Conservation (phyloP, 2,113 vertebrate genomes). For the Periophthalmodon schlosseri region DNA sequence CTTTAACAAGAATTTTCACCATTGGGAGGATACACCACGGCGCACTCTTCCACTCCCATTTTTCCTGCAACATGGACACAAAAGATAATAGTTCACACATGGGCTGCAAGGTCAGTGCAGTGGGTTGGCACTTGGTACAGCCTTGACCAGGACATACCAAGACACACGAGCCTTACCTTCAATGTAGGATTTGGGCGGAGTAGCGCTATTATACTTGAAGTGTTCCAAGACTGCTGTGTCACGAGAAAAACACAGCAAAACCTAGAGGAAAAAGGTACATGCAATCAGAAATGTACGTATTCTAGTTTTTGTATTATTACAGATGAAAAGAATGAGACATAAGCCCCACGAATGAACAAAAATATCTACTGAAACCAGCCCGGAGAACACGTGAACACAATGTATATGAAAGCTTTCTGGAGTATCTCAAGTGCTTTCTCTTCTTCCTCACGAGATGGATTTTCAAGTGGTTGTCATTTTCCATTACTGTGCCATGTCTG, state of each 20-base stretch:
- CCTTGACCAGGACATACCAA: background rate
- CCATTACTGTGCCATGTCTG: slow-evolving; percentile 28
- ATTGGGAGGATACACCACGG: slow-evolving; percentile 95
- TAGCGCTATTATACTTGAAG: slow-evolving; percentile 93
- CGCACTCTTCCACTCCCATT: slow-evolving; percentile 84
- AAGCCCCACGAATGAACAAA: slow-evolving; percentile 10
- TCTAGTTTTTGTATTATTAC: background rate
- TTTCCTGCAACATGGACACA: slow-evolving; percentile 77
- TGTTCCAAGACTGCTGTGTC: slow-evolving; percentile 91
- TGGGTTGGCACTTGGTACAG: background rate
- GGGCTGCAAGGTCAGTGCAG: background rate
- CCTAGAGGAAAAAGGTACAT: slow-evolving; percentile 69
- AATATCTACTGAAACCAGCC: slow-evolving; percentile 24
- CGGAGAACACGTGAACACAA: slow-evolving; percentile 12
- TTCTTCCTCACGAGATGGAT: slow-evolving; percentile 4
- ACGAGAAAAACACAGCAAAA: slow-evolving; percentile 94
- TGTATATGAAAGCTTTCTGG: slow-evolving; percentile 6
- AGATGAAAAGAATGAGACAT: slow-evolving; percentile 2
- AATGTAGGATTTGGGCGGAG: slow-evolving; percentile 91
- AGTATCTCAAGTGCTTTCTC: slow-evolving; percentile 16
- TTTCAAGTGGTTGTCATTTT: slow-evolving; percentile 3
- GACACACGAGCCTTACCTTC: slow-evolving; percentile 79
- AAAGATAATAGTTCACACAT: background rate
- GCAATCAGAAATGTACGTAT: slow-evolving; percentile 17
- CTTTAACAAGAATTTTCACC: slow-evolving; percentile 74